These are phyloP conservation scores for Patella caerulea DNA, from an alignment of 2,888 invertebrate genomes.

Conservation along the genomic window DNA sequence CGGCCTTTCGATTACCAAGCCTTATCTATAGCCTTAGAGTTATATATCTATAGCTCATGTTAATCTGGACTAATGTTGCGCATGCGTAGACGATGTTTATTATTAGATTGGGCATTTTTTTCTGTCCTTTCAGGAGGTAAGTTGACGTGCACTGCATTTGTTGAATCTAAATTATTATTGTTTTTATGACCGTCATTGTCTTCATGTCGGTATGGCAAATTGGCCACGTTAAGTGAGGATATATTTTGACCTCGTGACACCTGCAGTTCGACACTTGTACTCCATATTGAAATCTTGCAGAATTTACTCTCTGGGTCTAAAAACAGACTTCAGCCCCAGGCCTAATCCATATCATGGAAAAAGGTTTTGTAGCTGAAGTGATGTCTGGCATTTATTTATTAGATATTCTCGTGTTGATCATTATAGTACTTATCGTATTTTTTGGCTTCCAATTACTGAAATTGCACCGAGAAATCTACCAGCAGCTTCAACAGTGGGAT, in stretches of 20 bases:
- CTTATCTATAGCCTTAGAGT: neutral
- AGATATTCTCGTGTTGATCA: neutral
- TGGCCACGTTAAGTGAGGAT: no score
- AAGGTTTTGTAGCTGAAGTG: neutral
- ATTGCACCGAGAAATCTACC: neutral
- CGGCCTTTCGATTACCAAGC: neutral
- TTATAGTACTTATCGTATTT: neutral
- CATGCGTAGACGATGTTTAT: neutral
- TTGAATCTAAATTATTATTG: neutral
- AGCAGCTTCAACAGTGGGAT: slow-evolving; percentile 1
- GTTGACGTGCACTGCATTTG: neutral
- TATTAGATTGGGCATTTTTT: neutral
- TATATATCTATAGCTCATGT: neutral
- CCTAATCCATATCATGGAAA: neutral
- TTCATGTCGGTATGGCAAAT: no score
- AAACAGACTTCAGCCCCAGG: no score
- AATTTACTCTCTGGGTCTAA: neutral
- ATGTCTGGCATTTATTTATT: neutral
- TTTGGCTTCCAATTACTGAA: neutral
- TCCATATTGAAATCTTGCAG: neutral
- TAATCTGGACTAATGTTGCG: neutral
- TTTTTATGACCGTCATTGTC: neutral
- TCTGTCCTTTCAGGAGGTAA: neutral
- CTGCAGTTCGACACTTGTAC: neutral
- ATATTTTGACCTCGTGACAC: no score